Percentiles rank a stretch among this genome's conserved stretches.
Evolutionary conservation across 2,888 invertebrate genomes (phyloP).

Genomic region (Platypus cylindrus): DNA sequence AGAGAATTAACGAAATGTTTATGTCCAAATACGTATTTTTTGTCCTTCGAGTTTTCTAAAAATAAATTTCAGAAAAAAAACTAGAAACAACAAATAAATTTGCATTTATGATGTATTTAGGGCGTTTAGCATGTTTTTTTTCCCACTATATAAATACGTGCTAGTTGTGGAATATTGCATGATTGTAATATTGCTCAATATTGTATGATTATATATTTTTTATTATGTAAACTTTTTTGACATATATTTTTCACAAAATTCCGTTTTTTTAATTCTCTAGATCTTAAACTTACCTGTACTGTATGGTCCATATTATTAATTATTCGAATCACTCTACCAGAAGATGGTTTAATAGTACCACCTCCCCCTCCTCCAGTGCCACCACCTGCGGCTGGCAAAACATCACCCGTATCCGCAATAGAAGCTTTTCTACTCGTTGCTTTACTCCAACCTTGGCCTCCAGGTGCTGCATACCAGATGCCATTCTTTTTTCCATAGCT

Average conservation of each 20-base stretch:
- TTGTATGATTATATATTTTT: slow-evolving; percentile 1
- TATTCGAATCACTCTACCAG: slow-evolving; percentile 79
- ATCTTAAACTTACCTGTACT: slow-evolving; percentile 61
- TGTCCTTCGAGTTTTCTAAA: slow-evolving; percentile 5
- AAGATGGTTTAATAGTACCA: slow-evolving; percentile 56
- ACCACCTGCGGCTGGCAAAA: no score
- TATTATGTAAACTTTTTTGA: no score
- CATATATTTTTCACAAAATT: no score
- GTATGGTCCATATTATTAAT: slow-evolving; percentile 89
- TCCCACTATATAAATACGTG: slow-evolving; percentile 3
- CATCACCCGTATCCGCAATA: slow-evolving; percentile 68
- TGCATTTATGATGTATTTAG: background rate
- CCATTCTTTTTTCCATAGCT: slow-evolving; percentile 87
- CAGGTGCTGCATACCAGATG: slow-evolving; percentile 65
- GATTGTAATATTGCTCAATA: slow-evolving; percentile 2
- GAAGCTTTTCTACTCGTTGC: slow-evolving; percentile 68
- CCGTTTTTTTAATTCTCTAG: no score
- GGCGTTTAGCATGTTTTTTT: no score
- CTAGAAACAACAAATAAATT: no score
- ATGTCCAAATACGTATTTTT: no score
- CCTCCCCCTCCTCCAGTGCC: no score
- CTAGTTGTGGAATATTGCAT: slow-evolving; percentile 4
- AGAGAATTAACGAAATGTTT: no score
- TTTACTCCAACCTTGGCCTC: slow-evolving; percentile 48
- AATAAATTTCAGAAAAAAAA: no score